phyloP scores from a whole-genome alignment of 2,797 vertebrate species.

The Emys orbicularis region DNA sequence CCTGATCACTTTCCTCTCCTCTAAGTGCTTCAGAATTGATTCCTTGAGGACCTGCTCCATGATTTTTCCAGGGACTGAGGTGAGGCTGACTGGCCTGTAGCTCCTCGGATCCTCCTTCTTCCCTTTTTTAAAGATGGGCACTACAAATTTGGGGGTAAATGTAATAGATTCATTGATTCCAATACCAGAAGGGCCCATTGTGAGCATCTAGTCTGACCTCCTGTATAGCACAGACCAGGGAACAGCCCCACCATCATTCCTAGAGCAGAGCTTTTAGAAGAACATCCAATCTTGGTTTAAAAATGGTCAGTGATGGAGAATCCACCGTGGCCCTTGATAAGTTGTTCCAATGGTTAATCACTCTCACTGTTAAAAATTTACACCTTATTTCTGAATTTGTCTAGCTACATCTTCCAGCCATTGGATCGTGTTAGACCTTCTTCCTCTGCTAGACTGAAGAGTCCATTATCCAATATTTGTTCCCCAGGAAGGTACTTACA shows the following conservation, averaged over 20 bases:
- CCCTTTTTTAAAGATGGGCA: too few relatives aligned
- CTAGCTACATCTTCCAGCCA: neutral
- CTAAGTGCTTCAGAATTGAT: too few relatives aligned
- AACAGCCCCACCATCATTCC: neutral
- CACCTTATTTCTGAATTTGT: neutral
- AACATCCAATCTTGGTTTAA: neutral
- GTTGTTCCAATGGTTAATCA: neutral
- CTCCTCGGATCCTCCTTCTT: too few relatives aligned
- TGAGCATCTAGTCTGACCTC: neutral
- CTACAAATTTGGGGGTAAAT: neutral
- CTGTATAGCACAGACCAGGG: neutral
- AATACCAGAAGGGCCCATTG: neutral
- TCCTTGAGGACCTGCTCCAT: too few relatives aligned
- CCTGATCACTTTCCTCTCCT: too few relatives aligned
- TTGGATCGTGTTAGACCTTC: neutral
- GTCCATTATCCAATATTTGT: neutral
- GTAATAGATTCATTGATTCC: neutral
- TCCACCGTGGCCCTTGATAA: neutral
- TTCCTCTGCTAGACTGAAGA: neutral
- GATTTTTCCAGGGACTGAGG: too few relatives aligned
- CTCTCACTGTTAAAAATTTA: neutral
- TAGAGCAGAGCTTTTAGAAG: neutral
- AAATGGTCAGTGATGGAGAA: neutral
- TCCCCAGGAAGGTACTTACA: neutral
- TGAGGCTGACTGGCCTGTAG: too few relatives aligned